Conservation (phyloP, 1,140 invertebrate species). For the Pissodes strobi region DNA sequence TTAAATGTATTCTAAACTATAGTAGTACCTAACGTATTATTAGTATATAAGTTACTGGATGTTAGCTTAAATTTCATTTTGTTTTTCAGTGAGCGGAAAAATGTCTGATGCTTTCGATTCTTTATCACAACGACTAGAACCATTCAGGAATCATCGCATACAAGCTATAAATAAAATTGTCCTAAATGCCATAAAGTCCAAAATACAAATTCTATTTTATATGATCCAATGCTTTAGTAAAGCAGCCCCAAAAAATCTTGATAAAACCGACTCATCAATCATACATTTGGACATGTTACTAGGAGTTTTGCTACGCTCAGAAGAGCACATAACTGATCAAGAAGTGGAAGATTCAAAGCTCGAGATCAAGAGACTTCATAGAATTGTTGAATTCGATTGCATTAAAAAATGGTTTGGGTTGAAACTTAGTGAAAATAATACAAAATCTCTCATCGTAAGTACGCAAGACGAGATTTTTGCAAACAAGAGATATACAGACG, state of each 20-base stretch:
- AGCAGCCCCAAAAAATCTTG: not conserved
- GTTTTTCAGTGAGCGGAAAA: too few species aligned
- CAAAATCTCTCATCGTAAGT: too few species aligned
- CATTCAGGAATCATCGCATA: conserved; percentile 13
- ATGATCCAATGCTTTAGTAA: conserved; percentile 5
- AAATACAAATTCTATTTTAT: conserved; percentile 35
- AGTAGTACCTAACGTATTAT: too few species aligned
- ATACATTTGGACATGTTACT: conserved; percentile 28
- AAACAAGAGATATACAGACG: conserved; percentile 14
- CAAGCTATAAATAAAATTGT: conserved; percentile 39
- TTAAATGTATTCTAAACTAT: too few species aligned
- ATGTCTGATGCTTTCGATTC: not conserved
- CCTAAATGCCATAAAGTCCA: conserved; percentile 34
- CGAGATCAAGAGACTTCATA: conserved; percentile 42
- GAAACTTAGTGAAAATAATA: too few species aligned
- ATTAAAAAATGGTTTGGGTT: conserved; percentile 26
- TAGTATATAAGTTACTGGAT: too few species aligned
- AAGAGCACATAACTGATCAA: conserved; percentile 55
- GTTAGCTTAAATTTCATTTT: too few species aligned
- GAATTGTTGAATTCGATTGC: conserved; percentile 37
- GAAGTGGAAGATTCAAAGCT: conserved; percentile 47
- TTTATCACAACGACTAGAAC: conserved; percentile 12
- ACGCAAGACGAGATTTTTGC: too few species aligned
- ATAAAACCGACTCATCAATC: not conserved
- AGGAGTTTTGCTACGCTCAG: conserved; percentile 48